Base-by-base conservation (phyloP, 1,140 invertebrate genomes). In the Triops longicaudatus region DNA sequence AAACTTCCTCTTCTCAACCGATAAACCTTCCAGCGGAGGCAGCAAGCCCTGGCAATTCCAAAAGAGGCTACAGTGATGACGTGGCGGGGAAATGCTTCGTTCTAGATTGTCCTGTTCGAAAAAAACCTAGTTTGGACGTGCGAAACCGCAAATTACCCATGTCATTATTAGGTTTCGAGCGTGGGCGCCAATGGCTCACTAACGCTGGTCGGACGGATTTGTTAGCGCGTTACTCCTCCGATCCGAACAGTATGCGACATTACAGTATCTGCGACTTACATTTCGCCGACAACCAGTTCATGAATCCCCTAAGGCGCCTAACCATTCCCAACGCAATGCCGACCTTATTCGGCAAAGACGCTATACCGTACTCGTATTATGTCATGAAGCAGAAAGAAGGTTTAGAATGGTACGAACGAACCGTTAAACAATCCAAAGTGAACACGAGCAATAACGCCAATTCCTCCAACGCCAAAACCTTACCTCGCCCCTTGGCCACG, bases 121-220 rank as follows among this genome's bases (percentile, higher is more conserved):
- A 63, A 17, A 63, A 63, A 14, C 50, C 50, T 63, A 63, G 50
- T 22, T n/a, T 63, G 50, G 50, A 63, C 0, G 50, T 63, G 7
- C 50, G 50, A 14, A 63, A 63, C 50, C 50, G 50, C 50, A 63
- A 63, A 22, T 14, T 63, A 22, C 50, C 50, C 0, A 63, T 63
- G 50, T 63, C 50, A 5, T 63, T 63, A 6, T 63, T 14, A 5
- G 50, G 50, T 63, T 63, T 63, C 50, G 50, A 63, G 14, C 50
- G 50, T 14, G 50, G 50, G 50, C 50, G 50, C 50, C 50, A 63
- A 22, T 63, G 50, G 50, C 50, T 63, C 50, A 63, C 50, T 14
- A 63, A 63, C 50, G 50, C 50, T 5, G 50, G 50, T 63, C 50
- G 50, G 50, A 63, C 50, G 50, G 50, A 63, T 63, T 22, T 63